A percentile compares a stretch with the other conserved stretches of the same genome.
Evolutionary conservation across 1,140 invertebrate genomes (phyloP).

Genomic region (Battus philenor): DNA sequence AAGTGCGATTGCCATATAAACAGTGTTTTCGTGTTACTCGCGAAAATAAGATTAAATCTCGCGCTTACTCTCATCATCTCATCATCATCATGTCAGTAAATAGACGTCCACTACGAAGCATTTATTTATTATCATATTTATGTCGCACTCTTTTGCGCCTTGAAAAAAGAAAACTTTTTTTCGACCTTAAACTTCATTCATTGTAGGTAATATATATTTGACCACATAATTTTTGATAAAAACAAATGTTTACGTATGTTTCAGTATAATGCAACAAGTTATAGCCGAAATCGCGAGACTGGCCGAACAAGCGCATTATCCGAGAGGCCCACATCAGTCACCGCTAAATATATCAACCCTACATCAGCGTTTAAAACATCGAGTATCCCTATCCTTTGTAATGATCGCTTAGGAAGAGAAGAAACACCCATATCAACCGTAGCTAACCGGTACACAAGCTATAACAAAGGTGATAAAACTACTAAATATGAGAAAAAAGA

Average conservation of each 20-base stretch:
- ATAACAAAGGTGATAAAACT: conserved; percentile 43
- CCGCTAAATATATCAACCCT: conserved; percentile 56
- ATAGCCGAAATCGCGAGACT: conserved; percentile 48
- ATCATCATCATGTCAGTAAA: too few species aligned
- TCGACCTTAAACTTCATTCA: too few species aligned
- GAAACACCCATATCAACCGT: conserved; percentile 60
- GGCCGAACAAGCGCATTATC: conserved; percentile 32
- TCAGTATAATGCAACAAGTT: conserved; percentile 60
- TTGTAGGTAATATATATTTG: too few species aligned
- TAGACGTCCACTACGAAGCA: too few species aligned
- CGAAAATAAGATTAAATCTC: too few species aligned
- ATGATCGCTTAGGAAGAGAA: conserved; percentile 47
- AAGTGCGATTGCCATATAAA: too few species aligned
- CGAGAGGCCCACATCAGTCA: conserved; percentile 53
- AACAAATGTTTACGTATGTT: conserved; percentile 27
- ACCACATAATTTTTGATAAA: too few species aligned
- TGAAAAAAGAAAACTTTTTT: too few species aligned
- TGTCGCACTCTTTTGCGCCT: too few species aligned
- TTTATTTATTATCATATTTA: too few species aligned
- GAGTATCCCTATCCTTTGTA: conserved; percentile 52
- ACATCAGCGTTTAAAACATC: conserved; percentile 59
- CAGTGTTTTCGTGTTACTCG: too few species aligned
- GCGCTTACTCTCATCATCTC: too few species aligned
- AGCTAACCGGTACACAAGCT: conserved; percentile 51
- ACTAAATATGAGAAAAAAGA: conserved; percentile 63